Conservation (phyloP, 2,888 invertebrate genomes). For the Brachynemurus nebulosus region DNA sequence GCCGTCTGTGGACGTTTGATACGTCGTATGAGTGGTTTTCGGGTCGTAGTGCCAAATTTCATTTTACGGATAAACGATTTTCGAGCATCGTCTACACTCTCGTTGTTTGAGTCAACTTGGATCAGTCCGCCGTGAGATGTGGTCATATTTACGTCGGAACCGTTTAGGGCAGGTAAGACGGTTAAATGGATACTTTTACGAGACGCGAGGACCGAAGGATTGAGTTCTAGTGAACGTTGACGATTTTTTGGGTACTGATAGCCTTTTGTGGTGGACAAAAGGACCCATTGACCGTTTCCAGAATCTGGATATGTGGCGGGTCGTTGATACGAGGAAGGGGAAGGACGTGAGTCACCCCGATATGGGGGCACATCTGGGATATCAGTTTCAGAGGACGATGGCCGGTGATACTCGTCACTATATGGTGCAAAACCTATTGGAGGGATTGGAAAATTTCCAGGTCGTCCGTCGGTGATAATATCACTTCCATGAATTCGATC, state of each 20-base stretch:
- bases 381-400: neutral
- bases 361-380: neutral
- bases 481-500: neutral
- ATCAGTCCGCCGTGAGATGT: constrained; percentile 59
- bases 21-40: constrained; percentile 14
- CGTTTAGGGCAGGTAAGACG: constrained; percentile 54
- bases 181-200: constrained; percentile 39
- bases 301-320: constrained; percentile 44
- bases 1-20: neutral
- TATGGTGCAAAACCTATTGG: neutral
- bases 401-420: neutral
- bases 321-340: constrained; percentile 36
- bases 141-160: constrained; percentile 45
- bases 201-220: constrained; percentile 22
- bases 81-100: constrained; percentile 50
- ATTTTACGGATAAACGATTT: constrained; percentile 30
- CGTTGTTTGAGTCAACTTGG: constrained; percentile 58
- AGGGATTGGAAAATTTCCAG: constrained; percentile 33
- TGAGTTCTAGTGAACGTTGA: constrained; percentile 26
- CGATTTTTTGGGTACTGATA: constrained; percentile 40
- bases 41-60: constrained; percentile 18
- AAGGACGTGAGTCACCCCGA: neutral
- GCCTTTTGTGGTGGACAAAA: constrained; percentile 64
- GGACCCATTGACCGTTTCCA: constrained; percentile 64
- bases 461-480: constrained; percentile 18